Evolutionary conservation across 1,140 invertebrate species (phyloP).

Genomic region (Orchesella cincta): DNA sequence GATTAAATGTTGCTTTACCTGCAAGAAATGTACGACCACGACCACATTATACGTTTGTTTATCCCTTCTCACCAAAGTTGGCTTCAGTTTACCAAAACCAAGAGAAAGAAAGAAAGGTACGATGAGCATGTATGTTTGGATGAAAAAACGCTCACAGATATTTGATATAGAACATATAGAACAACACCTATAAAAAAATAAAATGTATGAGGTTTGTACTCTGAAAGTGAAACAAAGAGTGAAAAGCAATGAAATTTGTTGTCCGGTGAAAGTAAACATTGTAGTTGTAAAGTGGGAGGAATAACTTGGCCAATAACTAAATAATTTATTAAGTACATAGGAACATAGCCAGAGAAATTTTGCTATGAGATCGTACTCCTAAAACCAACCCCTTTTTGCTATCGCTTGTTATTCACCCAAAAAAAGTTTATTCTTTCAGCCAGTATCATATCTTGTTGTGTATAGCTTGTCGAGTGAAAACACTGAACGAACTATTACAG

Average conservation of each 20-base stretch:
- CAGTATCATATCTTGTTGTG: not conserved
- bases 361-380: too few relatives aligned
- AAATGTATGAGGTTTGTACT: not conserved
- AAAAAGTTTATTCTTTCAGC: not conserved
- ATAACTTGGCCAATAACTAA: slow-evolving; percentile 37
- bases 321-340: slow-evolving; percentile 36
- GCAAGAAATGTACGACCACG: too few relatives aligned
- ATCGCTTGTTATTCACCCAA: too few relatives aligned
- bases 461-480: not conserved
- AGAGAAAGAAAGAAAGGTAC: too few relatives aligned
- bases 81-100: too few relatives aligned
- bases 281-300: not conserved
- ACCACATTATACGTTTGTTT: too few relatives aligned
- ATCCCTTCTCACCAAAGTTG: too few relatives aligned
- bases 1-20: too few relatives aligned
- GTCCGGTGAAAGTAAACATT: not conserved
- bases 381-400: too few relatives aligned
- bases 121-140: not conserved
- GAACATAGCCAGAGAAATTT: not conserved
- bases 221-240: not conserved
- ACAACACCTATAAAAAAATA: not conserved
- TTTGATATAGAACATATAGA: too few relatives aligned
- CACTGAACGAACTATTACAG: not conserved
- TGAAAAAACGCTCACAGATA: not conserved
- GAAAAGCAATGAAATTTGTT: not conserved